These are phyloP conservation scores for Silurus meridionalis DNA, from an alignment of 2,113 vertebrate species.

Conservation along the genomic window DNA sequence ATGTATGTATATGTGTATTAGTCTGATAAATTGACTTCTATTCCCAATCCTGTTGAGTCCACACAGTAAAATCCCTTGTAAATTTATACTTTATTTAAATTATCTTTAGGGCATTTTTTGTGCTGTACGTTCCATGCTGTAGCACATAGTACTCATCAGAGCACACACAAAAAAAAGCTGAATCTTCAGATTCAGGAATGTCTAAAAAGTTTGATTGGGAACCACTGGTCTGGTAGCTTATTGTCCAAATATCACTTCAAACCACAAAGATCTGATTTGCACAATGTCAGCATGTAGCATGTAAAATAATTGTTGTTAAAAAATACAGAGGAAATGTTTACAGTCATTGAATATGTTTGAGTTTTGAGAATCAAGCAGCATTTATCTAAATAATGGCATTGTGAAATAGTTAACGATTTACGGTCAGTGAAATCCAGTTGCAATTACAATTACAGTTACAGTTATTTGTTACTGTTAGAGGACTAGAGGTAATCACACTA, in stretches of 20 bases:
- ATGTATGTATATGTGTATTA: background rate
- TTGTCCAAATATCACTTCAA: background rate
- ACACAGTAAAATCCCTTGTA: background rate
- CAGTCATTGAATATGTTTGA: background rate
- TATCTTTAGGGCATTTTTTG: background rate
- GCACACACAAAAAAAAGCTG: background rate
- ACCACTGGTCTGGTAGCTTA: background rate
- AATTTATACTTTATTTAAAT: background rate
- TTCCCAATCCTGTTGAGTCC: background rate
- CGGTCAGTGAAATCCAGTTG: background rate
- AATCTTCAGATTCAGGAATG: background rate
- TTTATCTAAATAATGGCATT: background rate
- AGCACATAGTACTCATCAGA: background rate
- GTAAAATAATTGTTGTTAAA: background rate
- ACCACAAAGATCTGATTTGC: background rate
- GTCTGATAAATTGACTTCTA: background rate
- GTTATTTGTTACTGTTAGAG: background rate
- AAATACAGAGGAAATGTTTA: background rate
- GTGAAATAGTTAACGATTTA: background rate
- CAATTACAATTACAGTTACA: too few species aligned
- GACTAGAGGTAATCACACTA: background rate
- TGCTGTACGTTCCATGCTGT: background rate
- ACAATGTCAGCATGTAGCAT: background rate
- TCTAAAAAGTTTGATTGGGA: background rate
- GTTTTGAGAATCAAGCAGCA: background rate